Conservation (phyloP, 2,888 invertebrate genomes). For the Brenthis ino region DNA sequence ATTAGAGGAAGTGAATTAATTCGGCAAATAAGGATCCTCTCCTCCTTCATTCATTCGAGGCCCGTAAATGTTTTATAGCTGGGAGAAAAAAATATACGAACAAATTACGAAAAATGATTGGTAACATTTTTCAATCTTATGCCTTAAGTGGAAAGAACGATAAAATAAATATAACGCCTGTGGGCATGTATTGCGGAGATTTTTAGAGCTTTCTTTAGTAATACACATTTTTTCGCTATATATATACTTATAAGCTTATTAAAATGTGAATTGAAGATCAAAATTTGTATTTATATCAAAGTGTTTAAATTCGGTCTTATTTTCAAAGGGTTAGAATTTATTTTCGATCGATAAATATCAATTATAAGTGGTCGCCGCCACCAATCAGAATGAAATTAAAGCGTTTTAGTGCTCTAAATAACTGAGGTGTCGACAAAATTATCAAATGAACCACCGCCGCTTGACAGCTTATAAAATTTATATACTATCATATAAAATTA, state of each 20-base stretch:
- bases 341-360: too few relatives aligned
- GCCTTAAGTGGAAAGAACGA: constrained; percentile 79
- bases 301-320: too few relatives aligned
- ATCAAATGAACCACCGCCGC: constrained; percentile 37
- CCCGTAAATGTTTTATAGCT: constrained; percentile 79
- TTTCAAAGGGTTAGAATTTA: too few relatives aligned
- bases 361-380: neutral
- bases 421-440: constrained; percentile 39
- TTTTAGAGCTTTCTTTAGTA: constrained; percentile 62
- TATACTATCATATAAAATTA: constrained; percentile 36
- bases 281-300: too few relatives aligned
- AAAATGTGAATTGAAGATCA: too few relatives aligned
- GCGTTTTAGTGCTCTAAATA: constrained; percentile 32
- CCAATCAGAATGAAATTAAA: constrained; percentile 26
- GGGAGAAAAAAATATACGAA: constrained; percentile 67
- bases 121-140: constrained; percentile 78
- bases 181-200: constrained; percentile 78
- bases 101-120: constrained; percentile 74
- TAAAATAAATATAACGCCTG: constrained; percentile 79
- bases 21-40: constrained; percentile 62
- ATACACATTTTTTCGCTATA: constrained; percentile 39
- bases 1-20: constrained; percentile 75
- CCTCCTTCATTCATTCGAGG: constrained; percentile 70
- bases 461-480: constrained; percentile 39
- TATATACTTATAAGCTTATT: constrained; percentile 24